phyloP scores from a whole-genome alignment of 1,140 invertebrate genomes.

The Caerostris darwini region DNA sequence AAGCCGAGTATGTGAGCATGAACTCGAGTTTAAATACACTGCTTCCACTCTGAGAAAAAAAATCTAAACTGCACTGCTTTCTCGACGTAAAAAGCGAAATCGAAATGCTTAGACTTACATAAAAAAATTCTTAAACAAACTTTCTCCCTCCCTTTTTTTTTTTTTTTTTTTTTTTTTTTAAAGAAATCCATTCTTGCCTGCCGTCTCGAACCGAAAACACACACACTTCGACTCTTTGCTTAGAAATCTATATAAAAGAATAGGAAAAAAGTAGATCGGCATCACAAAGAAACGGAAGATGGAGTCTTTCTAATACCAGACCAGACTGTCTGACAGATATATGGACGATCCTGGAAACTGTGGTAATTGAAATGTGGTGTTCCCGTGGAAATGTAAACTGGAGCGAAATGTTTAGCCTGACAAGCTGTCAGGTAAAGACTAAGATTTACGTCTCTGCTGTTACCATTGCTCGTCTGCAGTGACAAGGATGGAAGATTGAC shows the following conservation, averaged over 20 bases:
- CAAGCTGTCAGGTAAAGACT: slow-evolving; percentile 46
- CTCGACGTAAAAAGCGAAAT: background rate
- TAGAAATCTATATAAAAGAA: background rate
- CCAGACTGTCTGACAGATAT: slow-evolving; percentile 43
- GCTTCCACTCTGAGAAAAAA: background rate
- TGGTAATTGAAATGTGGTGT: slow-evolving; percentile 68
- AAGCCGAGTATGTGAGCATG: background rate
- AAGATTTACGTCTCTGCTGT: slow-evolving; percentile 70
- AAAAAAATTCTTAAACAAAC: background rate
- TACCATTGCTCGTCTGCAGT: slow-evolving; percentile 29
- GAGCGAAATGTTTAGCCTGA: slow-evolving; percentile 51
- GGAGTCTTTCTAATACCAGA: slow-evolving; percentile 13
- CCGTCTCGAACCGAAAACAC: background rate
- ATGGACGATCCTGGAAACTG: slow-evolving; percentile 54
- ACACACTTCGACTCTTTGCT: background rate
- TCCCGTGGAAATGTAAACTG: slow-evolving; percentile 69
- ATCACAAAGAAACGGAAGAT: slow-evolving; percentile 24
- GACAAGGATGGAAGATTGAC: slow-evolving; percentile 68
- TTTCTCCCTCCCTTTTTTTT: background rate
- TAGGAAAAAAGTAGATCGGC: background rate
- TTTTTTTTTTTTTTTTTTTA: background rate
- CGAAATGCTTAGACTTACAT: background rate
- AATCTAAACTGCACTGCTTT: background rate
- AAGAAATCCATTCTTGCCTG: slow-evolving; percentile 18
- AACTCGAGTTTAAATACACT: slow-evolving; percentile 10